These are phyloP conservation scores for Solen grandis DNA, from an alignment of 1,140 invertebrate species.

Conservation along the genomic window DNA sequence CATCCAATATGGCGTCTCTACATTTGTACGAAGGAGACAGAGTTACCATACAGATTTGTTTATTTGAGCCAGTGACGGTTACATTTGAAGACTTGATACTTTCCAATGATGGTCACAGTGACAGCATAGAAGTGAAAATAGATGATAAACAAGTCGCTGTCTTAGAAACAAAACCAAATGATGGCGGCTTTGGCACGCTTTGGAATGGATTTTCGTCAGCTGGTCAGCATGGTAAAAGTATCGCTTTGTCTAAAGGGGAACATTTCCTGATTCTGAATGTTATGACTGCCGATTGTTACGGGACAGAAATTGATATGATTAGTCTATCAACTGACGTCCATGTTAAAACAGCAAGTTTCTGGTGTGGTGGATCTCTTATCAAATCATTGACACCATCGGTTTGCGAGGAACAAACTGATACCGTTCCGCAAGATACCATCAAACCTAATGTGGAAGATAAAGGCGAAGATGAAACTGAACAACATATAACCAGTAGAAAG, in stretches of 20 bases:
- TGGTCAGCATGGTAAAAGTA: neutral
- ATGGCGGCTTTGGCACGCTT: constrained; percentile 6
- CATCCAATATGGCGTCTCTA: neutral
- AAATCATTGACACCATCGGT: neutral
- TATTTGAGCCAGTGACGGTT: neutral
- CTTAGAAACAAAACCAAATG: constrained; percentile 1
- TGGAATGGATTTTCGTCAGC: constrained; percentile 4
- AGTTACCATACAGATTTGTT: constrained; percentile 7
- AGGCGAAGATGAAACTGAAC: neutral
- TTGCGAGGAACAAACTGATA: constrained; percentile 1
- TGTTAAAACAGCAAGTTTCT: neutral
- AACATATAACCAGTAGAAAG: neutral
- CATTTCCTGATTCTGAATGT: neutral
- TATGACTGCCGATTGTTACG: constrained; percentile 8
- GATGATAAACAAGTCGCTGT: neutral
- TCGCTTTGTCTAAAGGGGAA: neutral
- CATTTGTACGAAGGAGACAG: constrained; percentile 35
- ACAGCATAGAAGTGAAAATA: neutral
- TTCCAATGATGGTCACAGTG: constrained; percentile 40
- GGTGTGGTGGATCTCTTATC: neutral
- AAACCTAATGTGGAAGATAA: neutral
- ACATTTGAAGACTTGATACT: neutral
- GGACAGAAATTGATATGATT: neutral
- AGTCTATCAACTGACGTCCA: neutral
- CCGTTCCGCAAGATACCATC: neutral